A percentile compares a stretch with the other conserved stretches of the same genome.
Conservation (phyloP, 2,113 vertebrate genomes). For the Canis aureus region DNA sequence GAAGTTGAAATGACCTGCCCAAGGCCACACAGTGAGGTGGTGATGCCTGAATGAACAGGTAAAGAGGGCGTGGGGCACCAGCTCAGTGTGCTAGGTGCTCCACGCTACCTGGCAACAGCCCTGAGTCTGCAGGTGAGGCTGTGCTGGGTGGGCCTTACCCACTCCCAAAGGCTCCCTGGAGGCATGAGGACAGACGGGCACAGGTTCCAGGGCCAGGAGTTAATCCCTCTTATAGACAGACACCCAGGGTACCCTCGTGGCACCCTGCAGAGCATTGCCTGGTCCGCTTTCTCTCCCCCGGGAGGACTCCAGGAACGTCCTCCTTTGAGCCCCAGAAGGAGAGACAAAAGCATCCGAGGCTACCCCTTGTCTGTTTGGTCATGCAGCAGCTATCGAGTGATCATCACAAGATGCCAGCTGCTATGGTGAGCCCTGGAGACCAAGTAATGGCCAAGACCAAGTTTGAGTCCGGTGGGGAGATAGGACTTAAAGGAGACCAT, state of each 20-base stretch:
- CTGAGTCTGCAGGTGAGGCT: neutral
- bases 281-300: neutral
- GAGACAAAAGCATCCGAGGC: neutral
- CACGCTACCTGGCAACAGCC: neutral
- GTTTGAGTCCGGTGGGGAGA: neutral
- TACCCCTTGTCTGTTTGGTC: neutral
- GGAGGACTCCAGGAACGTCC: neutral
- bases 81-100: neutral
- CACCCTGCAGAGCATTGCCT: neutral
- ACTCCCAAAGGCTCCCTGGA: fast-evolving
- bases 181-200: neutral
- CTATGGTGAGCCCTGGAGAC: neutral
- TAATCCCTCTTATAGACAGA: neutral
- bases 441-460: neutral
- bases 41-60: neutral
- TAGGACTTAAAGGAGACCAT: neutral
- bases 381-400: neutral
- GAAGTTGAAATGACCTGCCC: neutral
- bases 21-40: neutral
- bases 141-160: neutral
- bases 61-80: neutral
- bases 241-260: fast-evolving
- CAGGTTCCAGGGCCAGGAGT: neutral
- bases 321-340: neutral
- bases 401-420: neutral